Conservation (phyloP, 2,113 vertebrate species). For the Oncorhynchus keta region DNA sequence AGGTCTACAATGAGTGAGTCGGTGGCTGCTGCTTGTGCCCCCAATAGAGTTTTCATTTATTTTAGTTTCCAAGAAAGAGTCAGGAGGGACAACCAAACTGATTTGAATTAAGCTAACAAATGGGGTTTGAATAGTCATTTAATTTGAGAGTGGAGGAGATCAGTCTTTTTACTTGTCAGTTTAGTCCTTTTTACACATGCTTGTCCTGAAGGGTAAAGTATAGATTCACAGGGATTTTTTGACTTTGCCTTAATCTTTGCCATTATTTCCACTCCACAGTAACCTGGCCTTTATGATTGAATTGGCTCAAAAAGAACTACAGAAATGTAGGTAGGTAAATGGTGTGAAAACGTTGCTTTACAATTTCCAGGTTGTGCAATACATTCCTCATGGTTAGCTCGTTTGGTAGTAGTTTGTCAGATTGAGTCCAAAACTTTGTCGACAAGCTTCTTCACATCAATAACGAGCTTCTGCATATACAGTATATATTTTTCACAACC, state of each 20-base stretch:
- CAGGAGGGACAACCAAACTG: neutral
- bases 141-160: too few species aligned
- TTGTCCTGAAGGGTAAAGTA: neutral
- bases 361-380: too few species aligned
- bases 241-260: neutral
- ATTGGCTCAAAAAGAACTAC: conserved; percentile 94
- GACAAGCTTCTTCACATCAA: too few species aligned
- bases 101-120: neutral
- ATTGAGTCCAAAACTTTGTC: too few species aligned
- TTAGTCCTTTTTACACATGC: neutral
- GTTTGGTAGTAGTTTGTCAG: too few species aligned
- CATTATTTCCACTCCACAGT: conserved; percentile 64
- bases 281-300: conserved; percentile 96
- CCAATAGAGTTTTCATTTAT: neutral
- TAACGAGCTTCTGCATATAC: too few species aligned
- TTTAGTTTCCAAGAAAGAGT: too few species aligned
- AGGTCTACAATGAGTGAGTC: conserved; percentile 95
- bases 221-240: neutral
- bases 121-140: neutral
- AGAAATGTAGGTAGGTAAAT: conserved; percentile 85
- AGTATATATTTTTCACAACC: neutral
- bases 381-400: too few species aligned
- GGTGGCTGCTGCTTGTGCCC: conserved; percentile 48
- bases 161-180: neutral
- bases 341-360: too few species aligned